Percentiles rank a stretch among this genome's conserved stretches.
These are phyloP conservation scores for Diplodus sargus DNA, from an alignment of 2,797 vertebrate genomes.

Conservation along the genomic window DNA sequence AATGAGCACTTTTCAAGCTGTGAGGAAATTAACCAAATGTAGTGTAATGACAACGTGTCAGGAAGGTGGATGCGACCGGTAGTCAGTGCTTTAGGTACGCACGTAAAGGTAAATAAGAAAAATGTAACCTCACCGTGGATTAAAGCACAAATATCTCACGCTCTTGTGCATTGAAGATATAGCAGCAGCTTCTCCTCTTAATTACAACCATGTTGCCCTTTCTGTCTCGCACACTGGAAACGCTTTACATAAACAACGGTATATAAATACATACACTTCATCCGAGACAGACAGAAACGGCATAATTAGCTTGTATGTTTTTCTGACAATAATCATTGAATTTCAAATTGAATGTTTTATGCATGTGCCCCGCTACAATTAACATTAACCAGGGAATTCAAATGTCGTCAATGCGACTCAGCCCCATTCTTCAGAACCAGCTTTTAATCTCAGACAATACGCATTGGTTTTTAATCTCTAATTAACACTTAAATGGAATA, in stretches of 20 bases:
- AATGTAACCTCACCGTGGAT: conserved; percentile 7
- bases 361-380: conserved; percentile 6
- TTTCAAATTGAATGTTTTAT: conserved; percentile 48
- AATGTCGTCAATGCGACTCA: conserved; percentile 2
- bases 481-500: conserved; percentile 16
- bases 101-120: neutral
- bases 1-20: conserved; percentile 44
- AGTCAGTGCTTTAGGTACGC: neutral
- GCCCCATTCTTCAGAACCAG: neutral
- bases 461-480: neutral
- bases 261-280: conserved; percentile 32
- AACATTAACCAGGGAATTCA: conserved; percentile 7
- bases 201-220: conserved; percentile 7
- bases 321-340: conserved; percentile 30
- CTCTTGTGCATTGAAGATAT: neutral
- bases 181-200: conserved; percentile 22
- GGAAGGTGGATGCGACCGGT: neutral
- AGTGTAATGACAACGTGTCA: conserved; percentile 3
- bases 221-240: neutral
- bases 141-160: conserved; percentile 32
- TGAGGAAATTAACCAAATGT: conserved; percentile 29
- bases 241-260: conserved; percentile 27
- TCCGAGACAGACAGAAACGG: conserved; percentile 16
- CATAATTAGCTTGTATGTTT: conserved; percentile 34
- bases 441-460: neutral